Percentiles rank a stretch among this genome's conserved stretches.
phyloP scores from a whole-genome alignment of 1,140 invertebrate species.

The Lordiphosa stackelbergi region DNA sequence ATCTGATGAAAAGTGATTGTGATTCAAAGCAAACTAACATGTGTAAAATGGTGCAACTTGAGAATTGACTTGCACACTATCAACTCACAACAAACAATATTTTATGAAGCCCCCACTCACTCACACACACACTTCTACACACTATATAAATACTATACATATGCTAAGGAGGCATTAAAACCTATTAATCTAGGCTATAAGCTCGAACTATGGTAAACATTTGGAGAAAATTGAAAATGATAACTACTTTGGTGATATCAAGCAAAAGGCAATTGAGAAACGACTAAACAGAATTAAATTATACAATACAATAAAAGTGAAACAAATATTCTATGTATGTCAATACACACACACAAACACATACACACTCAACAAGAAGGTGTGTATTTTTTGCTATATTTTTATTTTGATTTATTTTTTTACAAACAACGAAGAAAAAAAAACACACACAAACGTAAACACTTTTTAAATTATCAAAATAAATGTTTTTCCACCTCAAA shows the following conservation, averaged over 20 bases:
- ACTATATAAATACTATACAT: neutral
- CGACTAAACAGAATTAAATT: slow-evolving; percentile 59
- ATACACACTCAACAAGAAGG: slow-evolving; percentile 20
- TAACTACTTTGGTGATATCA: slow-evolving; percentile 71
- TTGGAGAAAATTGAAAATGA: slow-evolving; percentile 29
- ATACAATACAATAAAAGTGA: slow-evolving; percentile 45
- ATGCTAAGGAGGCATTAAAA: slow-evolving; percentile 67
- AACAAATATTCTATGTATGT: slow-evolving; percentile 40
- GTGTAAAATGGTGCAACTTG: slow-evolving; percentile 53
- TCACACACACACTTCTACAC: slow-evolving; percentile 12
- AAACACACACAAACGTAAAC: slow-evolving; percentile 33
- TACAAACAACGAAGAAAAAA: neutral
- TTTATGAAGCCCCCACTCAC: slow-evolving; percentile 28
- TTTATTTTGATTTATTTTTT: slow-evolving; percentile 45
- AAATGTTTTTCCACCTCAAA: slow-evolving; percentile 66
- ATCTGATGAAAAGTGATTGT: slow-evolving; percentile 60
- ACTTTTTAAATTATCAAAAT: slow-evolving; percentile 58
- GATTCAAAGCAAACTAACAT: slow-evolving; percentile 60
- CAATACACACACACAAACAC: slow-evolving; percentile 3
- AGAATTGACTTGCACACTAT: slow-evolving; percentile 6
- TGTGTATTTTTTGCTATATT: slow-evolving; percentile 55
- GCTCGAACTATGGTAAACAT: slow-evolving; percentile 37
- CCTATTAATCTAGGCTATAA: slow-evolving; percentile 51
- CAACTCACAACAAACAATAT: slow-evolving; percentile 40
- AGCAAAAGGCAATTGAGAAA: slow-evolving; percentile 71